Base-by-base conservation (phyloP, 2,888 invertebrate genomes). In the Nyleta sp. region DNA sequence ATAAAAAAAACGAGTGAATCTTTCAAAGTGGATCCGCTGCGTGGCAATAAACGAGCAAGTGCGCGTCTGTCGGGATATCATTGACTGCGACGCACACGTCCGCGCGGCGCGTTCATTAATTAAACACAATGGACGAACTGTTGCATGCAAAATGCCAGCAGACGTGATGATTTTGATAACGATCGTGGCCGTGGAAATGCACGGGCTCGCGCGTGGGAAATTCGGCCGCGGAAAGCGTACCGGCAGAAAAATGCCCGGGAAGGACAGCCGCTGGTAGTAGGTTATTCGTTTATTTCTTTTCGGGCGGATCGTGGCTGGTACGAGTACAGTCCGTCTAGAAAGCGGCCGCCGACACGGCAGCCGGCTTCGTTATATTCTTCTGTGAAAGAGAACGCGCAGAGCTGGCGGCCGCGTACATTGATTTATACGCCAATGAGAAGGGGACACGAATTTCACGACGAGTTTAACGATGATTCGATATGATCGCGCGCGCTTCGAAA, bases 241-340 rank as follows among this genome's bases (percentile, higher is more conserved):
- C 73, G 59, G 73, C 64, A 62, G 78, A 70, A 78, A 78, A 78
- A 64, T 59, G 73, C 68, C 31, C 62, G 59, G 67, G 72, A 78
- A 73, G 73, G 78, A 78, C 74, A 70, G 78, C 65, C 78, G 73
- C 74, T 10, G 6, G 28, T 72, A 73, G 70, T 72, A 73, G 70
- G 74, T 74, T 71, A 71, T 74, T 78, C 78, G 78, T 78, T 78
- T 78, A 78, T 78, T 78, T 78, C 70, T 74, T 74, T 78, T 74
- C 78, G 78, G 78, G 78, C 78, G 78, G 78, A 78, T 78, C 78
- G 78, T 62, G 78, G 78, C 73, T 78, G 78, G 74, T 74, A 74
- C 78, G 74, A 67, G 78, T 78, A 78, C 78, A 74, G 74, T 78
- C 74, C 28, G 40, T 15, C 40, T 57, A 70, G 73, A 78, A 78